Evolutionary conservation across 2,113 vertebrate genomes (phyloP), one percentile per base, ranked within the genome.

Genomic region (Uria lomvia): DNA sequence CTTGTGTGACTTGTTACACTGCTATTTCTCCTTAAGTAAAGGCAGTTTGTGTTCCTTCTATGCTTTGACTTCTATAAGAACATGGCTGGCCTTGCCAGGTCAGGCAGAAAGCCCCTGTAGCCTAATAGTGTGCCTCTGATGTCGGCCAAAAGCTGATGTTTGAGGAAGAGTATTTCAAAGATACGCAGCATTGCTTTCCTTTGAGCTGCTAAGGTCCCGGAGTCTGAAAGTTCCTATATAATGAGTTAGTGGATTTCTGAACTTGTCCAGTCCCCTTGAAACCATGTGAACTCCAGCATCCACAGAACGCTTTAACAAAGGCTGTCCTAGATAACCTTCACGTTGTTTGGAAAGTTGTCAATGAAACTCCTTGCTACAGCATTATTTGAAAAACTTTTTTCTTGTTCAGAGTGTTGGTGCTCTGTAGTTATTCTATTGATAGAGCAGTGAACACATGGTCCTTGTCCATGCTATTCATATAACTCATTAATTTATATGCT

Each of bases 261-360:
- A 89, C 65, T 97, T 90, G 84, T 82, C 70, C 78, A 42, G 43
- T 82, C 63, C 17, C 66, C 73, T 95, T 88, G 87, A 94, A 93
- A 79, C 50, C 71, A 29, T 29, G 70, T 91, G 66, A 95, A 91
- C 66, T 79, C 45, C 70, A 68, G 34, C 9, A 62, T 88, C 71
- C 71, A 34, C 18, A 67, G n/a, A 63, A 19, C 49, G 86, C 52
- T 92, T 84, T 89, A 92, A 90, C 85, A 87, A 93, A 83, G 22
- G 36, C 81, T 91, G 85, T 94, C 80, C 90, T 86, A 62, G 74
- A 66, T 96, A 95, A 95, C 94, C 56, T 97, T 94, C 89, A 88
- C 1, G 0, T 17, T 90, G 32, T 91, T 90, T 95, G 79, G 27
- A 67, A 92, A 66, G 87, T 75, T 87, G 93, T 68, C 92, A 91